A percentile compares a stretch with the other conserved stretches of the same genome.
Conservation (phyloP, 1,140 invertebrate genomes). For the Phenacoccus solenopsis region DNA sequence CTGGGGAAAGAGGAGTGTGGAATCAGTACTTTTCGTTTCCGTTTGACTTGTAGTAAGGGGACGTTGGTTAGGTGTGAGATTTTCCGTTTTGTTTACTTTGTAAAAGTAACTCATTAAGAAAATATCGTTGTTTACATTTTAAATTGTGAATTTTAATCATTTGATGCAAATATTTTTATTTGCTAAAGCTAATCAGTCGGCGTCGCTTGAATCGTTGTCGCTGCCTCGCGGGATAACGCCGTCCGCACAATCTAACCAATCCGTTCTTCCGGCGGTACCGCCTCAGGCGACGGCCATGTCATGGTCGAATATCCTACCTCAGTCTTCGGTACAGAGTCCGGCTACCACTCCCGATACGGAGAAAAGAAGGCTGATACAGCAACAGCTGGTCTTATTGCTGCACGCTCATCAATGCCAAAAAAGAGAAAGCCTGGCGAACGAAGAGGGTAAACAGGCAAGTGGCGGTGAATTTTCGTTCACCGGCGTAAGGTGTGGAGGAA, state of each 20-base stretch:
- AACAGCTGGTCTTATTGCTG: constrained; percentile 88
- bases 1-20: too few species aligned
- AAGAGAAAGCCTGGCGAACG: constrained; percentile 67
- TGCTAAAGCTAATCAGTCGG: too few species aligned
- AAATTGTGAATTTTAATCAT: too few species aligned
- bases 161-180: too few species aligned
- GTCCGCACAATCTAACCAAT: neutral
- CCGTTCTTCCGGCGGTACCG: neutral
- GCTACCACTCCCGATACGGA: too few species aligned
- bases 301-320: neutral
- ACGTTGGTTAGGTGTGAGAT: too few species aligned
- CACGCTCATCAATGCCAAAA: constrained; percentile 98
- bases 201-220: neutral
- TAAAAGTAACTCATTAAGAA: too few species aligned
- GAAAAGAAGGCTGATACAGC: constrained; percentile 96
- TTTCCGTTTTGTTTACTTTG: too few species aligned
- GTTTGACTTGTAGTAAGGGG: too few species aligned
- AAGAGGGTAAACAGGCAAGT: constrained; percentile 40
- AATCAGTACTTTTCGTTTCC: too few species aligned
- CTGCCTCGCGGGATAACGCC: neutral
- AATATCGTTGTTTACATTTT: too few species aligned
- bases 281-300: neutral
- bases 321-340: constrained; percentile 43
- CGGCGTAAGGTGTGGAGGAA: neutral
- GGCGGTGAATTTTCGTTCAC: neutral